Evolutionary conservation across 2,797 vertebrate species (phyloP).

Genomic region (Peromyscus melanophrys): DNA sequence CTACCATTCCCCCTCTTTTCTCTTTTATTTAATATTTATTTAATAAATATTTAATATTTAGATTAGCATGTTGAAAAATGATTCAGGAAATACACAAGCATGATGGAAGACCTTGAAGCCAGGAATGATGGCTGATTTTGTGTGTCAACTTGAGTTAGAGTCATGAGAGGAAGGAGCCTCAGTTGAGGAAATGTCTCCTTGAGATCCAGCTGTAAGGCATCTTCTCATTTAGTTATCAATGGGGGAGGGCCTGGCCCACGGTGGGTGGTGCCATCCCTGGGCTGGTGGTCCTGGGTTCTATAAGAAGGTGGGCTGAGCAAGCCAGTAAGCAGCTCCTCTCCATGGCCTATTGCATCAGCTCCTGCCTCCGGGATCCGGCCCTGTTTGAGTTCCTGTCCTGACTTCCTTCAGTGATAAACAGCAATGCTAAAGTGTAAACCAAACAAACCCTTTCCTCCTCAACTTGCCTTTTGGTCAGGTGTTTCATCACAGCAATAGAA

Average conservation of each 20-base stretch:
- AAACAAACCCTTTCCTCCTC: background rate
- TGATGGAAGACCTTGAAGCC: background rate
- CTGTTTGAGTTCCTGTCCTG: background rate
- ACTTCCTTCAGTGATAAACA: background rate
- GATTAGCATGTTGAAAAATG: constrained; percentile 18
- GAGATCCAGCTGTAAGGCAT: background rate
- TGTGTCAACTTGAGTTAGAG: background rate
- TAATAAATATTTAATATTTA: no score
- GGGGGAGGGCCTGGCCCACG: background rate
- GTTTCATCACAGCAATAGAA: background rate
- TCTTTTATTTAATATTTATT: no score
- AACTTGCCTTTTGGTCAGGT: background rate
- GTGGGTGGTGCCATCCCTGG: background rate
- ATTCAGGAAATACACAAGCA: background rate
- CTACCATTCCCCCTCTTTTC: background rate
- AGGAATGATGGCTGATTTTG: background rate
- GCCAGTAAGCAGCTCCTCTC: background rate
- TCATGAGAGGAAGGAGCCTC: background rate
- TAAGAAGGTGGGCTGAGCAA: background rate
- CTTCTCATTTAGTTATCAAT: background rate
- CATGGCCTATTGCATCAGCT: background rate
- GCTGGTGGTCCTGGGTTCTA: background rate
- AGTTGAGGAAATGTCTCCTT: background rate
- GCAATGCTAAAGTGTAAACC: background rate
- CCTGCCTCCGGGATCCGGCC: background rate